Conservation (phyloP, 2,888 invertebrate species). For the Lysandra bellargus region DNA sequence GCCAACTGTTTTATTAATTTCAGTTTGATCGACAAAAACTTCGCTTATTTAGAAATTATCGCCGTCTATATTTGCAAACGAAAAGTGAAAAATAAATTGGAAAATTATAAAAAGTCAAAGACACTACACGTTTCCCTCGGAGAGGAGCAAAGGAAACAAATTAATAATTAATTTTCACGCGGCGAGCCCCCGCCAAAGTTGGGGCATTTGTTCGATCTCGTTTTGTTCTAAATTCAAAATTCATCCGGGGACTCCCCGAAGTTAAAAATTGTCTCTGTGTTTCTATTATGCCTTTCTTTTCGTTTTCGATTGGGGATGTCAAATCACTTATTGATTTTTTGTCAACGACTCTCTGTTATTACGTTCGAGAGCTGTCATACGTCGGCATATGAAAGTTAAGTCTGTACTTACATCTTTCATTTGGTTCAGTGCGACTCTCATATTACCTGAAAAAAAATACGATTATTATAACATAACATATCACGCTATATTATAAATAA, state of each 20-base stretch:
- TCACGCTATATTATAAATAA: slow-evolving; percentile 33
- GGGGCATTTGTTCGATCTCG: slow-evolving; percentile 64
- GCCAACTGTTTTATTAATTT: background rate
- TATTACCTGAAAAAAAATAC: slow-evolving; percentile 55
- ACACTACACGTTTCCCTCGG: slow-evolving; percentile 59
- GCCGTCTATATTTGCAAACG: slow-evolving; percentile 38
- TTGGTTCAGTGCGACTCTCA: slow-evolving; percentile 42
- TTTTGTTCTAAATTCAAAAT: slow-evolving; percentile 72
- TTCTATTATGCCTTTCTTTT: slow-evolving; percentile 50
- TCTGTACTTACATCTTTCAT: slow-evolving; percentile 24
- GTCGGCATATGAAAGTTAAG: slow-evolving; percentile 4
- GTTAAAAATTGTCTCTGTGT: slow-evolving; percentile 62
- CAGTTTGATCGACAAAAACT: background rate
- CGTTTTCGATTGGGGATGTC: slow-evolving; percentile 40
- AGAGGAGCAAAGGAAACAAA: slow-evolving; percentile 69
- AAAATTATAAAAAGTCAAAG: slow-evolving; percentile 57
- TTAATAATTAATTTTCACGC: slow-evolving; percentile 77
- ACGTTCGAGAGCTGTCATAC: slow-evolving; percentile 29
- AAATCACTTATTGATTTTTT: slow-evolving; percentile 40
- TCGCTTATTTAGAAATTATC: background rate
- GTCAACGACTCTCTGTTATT: slow-evolving; percentile 47
- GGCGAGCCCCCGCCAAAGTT: slow-evolving; percentile 60
- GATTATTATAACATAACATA: slow-evolving; percentile 20
- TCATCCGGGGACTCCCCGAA: slow-evolving; percentile 63
- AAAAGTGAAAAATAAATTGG: slow-evolving; percentile 60